Evolutionary conservation across 2,113 vertebrate genomes (phyloP), one percentile per base, ranked within the genome.

Genomic region (Pardalotus punctatus): DNA sequence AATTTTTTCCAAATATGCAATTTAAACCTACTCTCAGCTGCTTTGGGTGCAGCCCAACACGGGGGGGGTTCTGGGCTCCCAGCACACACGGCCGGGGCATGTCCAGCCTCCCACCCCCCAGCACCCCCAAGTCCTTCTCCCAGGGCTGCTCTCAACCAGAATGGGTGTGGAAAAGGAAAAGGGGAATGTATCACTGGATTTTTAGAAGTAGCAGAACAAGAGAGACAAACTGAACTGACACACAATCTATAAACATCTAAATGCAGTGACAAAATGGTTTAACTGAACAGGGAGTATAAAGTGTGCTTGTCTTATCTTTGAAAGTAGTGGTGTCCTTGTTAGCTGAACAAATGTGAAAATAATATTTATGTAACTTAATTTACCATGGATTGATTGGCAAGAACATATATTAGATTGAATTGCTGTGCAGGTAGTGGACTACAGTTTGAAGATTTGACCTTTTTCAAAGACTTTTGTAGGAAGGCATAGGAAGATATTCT

Each of bases 51-150:
- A 50, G 43, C 51, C 58, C 36, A 65, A 43, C 19, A 9, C 25
- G 31, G 0, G 0, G 9, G 6, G 12, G 6, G 2, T 4, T 33
- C 33, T 53, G 54, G 23, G 9, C 33, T 69, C 27, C 5, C 12
- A 54, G 43, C 1, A 1, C 36, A 18, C 31, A 14, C 0, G 3
- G 35, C n/a, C 0, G 0, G 42, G 23, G 8, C 33, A 33, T 23
- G 36, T 36, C 51, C 27, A 58, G 43, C 36, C 33, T 58, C 77
- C 65, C 67, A 50, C 5, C 7, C 67, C 36, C 27, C 45, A 58
- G 58, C 53, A 66, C 5, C 1, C 7, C 23, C 19, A 43, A 22
- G 14, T 38, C 53, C 19, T 53, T n/a, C 27, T 29, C 27, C 3
- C 15, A 38, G 28, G 43, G 6, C 53, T 53, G 6, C 16, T 74